phyloP scores from a whole-genome alignment of 2,797 vertebrate genomes.

The Squalus acanthias region DNA sequence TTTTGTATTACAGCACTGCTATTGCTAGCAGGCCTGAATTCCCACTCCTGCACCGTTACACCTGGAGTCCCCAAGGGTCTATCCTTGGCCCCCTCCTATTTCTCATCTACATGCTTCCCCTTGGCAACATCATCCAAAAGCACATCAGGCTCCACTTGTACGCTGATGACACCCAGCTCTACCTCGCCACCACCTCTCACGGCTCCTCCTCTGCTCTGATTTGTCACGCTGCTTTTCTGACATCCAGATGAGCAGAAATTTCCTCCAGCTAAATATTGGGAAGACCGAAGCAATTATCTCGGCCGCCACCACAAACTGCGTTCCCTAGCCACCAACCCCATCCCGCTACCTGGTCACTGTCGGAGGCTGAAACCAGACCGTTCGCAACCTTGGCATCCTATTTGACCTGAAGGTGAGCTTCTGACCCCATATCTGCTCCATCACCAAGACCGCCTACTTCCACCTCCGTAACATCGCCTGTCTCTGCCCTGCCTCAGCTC shows the following conservation, averaged over 20 bases:
- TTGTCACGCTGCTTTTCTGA: too few relatives aligned
- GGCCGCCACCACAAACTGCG: too few relatives aligned
- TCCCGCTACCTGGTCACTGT: not conserved
- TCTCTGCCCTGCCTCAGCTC: not conserved
- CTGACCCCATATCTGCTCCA: not conserved
- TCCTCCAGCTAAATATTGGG: too few relatives aligned
- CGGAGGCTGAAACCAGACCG: not conserved
- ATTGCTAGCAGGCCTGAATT: not conserved
- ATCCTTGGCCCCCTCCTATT: not conserved
- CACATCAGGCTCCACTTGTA: too few relatives aligned
- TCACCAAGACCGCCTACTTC: not conserved
- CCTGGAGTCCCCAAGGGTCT: not conserved
- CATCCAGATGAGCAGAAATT: too few relatives aligned
- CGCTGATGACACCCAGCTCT: too few relatives aligned
- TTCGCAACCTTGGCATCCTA: not conserved
- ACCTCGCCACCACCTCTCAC: too few relatives aligned
- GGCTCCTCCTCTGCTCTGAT: too few relatives aligned
- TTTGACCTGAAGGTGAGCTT: not conserved
- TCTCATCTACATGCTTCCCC: not conserved
- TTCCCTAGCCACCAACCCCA: not conserved
- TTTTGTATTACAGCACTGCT: not conserved
- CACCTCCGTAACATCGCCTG: not conserved
- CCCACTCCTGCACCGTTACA: not conserved
- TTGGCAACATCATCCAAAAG: too few relatives aligned
- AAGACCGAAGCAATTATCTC: too few relatives aligned